Evolutionary conservation across 2,888 invertebrate genomes (phyloP), one percentile per base, ranked within the genome.

Genomic region (Agrochola lota): DNA sequence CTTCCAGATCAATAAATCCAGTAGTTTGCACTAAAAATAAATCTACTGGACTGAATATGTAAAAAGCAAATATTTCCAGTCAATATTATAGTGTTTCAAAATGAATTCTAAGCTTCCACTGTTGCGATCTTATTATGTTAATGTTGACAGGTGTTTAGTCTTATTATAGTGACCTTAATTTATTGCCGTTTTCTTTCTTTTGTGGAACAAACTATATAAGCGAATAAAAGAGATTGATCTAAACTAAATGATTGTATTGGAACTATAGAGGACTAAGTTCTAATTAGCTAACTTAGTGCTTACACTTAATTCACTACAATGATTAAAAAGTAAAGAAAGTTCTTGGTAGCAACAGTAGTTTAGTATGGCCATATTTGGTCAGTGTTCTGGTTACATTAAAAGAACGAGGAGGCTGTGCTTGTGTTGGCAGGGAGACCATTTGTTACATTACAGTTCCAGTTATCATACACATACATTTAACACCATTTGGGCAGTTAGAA

Each of bases 1-100:
- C 49, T 78, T 67, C 67, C 62, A 77, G 63, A 76, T 59, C 55
- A 71, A 73, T 57, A 67, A 55, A 77, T 77, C 62, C 12, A 59
- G 46, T 55, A 57, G 20, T 75, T 71, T 17, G n/a, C 7, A 23
- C 46, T 72, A 64, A 71, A 77, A 77, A 71, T 62, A 60, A 70
- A 52, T 71, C 35, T 72, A 23, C 35, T 70, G 46, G 15, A 69
- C 30, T 26, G 12, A 71, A 69, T 46, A 55, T 52, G 40, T 83
- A 11, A 55, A 46, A 23, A 62, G 23, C n/a, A 12, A 20, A 20
- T 23, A 20, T 69, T 35, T 35, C 11, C 0, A n/a, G 17, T 55
- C 17, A 69, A 69, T 69, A 69, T 69, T 57, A 7, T 11, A 23
- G 15, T 26, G 5, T 20, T 30, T 68, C 17, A 40, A 20, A 30